Conservation (phyloP, 2,888 invertebrate species). For the Epinotia brunnichana region DNA sequence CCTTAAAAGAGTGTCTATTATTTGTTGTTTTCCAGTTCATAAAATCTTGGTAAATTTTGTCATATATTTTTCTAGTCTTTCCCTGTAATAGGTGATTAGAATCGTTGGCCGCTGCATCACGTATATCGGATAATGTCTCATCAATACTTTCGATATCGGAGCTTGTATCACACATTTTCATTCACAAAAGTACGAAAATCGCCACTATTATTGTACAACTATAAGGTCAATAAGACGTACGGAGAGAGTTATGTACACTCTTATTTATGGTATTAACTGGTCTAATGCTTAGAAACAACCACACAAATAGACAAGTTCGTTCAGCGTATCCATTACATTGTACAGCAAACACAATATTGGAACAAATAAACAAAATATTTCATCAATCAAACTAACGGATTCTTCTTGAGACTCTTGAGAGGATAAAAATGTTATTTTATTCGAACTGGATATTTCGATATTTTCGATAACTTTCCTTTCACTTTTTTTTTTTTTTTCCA, state of each 20-base stretch:
- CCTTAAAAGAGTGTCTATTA: not conserved
- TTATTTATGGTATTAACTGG: not conserved
- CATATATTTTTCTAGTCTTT: constrained; percentile 24
- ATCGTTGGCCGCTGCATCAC: not conserved
- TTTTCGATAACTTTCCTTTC: no score
- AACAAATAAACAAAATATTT: no score
- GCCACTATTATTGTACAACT: not conserved
- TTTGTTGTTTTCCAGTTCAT: constrained; percentile 22
- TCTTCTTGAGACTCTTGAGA: no score
- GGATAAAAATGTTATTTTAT: no score
- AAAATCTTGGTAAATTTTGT: constrained; percentile 23
- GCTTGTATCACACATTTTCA: constrained; percentile 16
- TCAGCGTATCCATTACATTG: not conserved
- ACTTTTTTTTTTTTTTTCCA: no score
- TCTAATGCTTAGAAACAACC: not conserved
- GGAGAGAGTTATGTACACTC: not conserved
- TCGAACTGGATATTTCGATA: no score
- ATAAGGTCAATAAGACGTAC: no score
- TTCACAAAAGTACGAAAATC: not conserved
- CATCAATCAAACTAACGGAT: no score
- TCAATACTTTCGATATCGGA: constrained; percentile 21
- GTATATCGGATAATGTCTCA: constrained; percentile 5
- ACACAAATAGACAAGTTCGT: not conserved
- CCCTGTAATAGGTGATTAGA: not conserved
- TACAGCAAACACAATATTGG: not conserved